A percentile compares a stretch with the other conserved stretches of the same genome.
Evolutionary conservation across 2,797 vertebrate genomes (phyloP).

Genomic region (Tadarida brasiliensis): DNA sequence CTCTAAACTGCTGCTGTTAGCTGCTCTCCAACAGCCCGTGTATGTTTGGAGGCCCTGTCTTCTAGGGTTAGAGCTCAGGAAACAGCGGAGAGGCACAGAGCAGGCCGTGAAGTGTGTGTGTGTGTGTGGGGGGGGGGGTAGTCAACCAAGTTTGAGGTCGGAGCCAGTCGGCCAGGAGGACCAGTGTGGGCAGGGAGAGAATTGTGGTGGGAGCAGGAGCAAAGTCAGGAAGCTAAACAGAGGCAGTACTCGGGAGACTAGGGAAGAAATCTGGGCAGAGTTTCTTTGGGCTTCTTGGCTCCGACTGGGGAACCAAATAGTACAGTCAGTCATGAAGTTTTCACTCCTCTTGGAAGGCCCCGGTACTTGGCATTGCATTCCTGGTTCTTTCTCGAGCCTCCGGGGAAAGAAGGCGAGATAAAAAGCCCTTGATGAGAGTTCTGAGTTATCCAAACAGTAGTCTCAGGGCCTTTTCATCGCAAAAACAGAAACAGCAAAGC

Average conservation of each 20-base stretch:
- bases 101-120: not conserved
- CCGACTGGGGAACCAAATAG: not conserved
- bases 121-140: too few relatives aligned
- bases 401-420: not conserved
- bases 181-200: not conserved
- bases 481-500: slow-evolving; percentile 62
- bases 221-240: not conserved
- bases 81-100: not conserved
- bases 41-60: slow-evolving; percentile 18
- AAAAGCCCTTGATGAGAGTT: slow-evolving; percentile 46
- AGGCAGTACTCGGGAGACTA: not conserved
- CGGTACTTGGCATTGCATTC: not conserved
- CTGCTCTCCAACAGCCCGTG: not conserved
- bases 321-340: slow-evolving; percentile 19
- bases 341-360: not conserved
- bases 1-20: slow-evolving; percentile 56
- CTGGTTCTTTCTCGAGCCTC: not conserved
- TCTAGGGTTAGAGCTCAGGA: not conserved
- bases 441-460: slow-evolving; percentile 48
- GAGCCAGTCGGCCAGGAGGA: not conserved
- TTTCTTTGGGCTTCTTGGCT: slow-evolving; percentile 63
- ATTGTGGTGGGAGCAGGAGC: not conserved
- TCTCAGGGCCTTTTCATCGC: slow-evolving; percentile 2
- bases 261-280: slow-evolving; percentile 27
- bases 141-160: slow-evolving; percentile 1